phyloP scores from a whole-genome alignment of 2,113 vertebrate species.

The Shinisaurus crocodilurus region DNA sequence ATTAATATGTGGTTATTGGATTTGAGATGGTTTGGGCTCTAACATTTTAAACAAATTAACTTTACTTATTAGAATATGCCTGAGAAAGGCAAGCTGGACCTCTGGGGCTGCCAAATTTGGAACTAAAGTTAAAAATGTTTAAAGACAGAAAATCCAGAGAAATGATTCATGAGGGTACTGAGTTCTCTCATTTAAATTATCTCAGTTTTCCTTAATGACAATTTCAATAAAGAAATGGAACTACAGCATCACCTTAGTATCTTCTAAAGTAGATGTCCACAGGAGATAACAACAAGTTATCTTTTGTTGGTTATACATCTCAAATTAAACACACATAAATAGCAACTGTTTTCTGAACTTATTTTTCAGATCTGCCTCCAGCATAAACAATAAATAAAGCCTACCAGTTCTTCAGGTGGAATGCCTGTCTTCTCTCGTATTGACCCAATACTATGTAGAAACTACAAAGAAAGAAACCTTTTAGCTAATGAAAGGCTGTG shows the following conservation, averaged over 20 bases:
- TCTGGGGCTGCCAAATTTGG: not conserved
- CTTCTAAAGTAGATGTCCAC: not conserved
- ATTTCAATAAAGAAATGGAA: not conserved
- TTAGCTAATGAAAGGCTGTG: not conserved
- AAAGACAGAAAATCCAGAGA: not conserved
- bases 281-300: not conserved
- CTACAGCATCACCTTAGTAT: not conserved
- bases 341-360: not conserved
- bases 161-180: not conserved
- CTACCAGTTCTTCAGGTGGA: slow-evolving; percentile 92
- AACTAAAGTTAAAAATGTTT: not conserved
- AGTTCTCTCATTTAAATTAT: not conserved
- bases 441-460: slow-evolving; percentile 83
- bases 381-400: slow-evolving; percentile 5
- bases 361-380: not conserved
- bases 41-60: not conserved
- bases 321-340: not conserved
- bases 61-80: not conserved
- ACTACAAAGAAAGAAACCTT: slow-evolving; percentile 77
- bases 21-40: not conserved
- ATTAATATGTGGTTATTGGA: not conserved
- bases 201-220: not conserved
- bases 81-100: not conserved
- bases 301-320: too few relatives aligned
- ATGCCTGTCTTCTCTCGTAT: slow-evolving; percentile 84